Base-by-base conservation (phyloP, 1,140 invertebrate species). In the Ceratosolen solmsi region DNA sequence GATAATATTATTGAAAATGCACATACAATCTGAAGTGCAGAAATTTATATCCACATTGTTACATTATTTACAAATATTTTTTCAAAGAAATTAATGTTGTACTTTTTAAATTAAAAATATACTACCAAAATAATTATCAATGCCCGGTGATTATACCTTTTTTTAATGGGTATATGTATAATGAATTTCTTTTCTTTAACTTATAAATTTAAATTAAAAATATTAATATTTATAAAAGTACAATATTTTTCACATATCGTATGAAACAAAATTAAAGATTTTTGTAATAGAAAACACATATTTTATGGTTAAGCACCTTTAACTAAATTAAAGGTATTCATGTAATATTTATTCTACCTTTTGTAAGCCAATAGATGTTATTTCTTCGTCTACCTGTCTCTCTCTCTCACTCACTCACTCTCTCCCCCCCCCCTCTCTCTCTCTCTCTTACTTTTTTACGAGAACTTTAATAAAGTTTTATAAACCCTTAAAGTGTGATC, bases 1-100 rank as follows among this genome's bases (percentile, higher is more conserved):
- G 70, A 82, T 78, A 49, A 82, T 41, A 51, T 84, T 71, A 20
- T 70, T 71, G 15, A 33, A 27, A 65, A 49, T 74, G 20, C 15
- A 77, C 65, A 80, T 27, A 13, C 41, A 46, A 36, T n/a, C 1
- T 27, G 1, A 25, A 25, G 5, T 7, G 25, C n/a, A 5, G 56
- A 58, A 54, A 58, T 58, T 4, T 58, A 54, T 15, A 60, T 30
- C 2, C 58, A 25, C 58, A 60, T 27, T 11, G 22, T 25, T 60
- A 4, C 25, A 27, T 60, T 60, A 27, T 60, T 60, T 30, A 60
- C 25, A 60, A 27, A 60, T 15, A 9, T 30, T 8, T 60, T 60
- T 60, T 7, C 58, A 60, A 60, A 20, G 13, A 27, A 60, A 60
- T n/a, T n/a, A 36, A 3, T 9, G 63, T 36, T 27, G 25, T 27